A percentile compares a stretch with the other conserved stretches of the same genome.
Conservation (phyloP, 2,797 vertebrate species). For the Melanotaenia nigrans region DNA sequence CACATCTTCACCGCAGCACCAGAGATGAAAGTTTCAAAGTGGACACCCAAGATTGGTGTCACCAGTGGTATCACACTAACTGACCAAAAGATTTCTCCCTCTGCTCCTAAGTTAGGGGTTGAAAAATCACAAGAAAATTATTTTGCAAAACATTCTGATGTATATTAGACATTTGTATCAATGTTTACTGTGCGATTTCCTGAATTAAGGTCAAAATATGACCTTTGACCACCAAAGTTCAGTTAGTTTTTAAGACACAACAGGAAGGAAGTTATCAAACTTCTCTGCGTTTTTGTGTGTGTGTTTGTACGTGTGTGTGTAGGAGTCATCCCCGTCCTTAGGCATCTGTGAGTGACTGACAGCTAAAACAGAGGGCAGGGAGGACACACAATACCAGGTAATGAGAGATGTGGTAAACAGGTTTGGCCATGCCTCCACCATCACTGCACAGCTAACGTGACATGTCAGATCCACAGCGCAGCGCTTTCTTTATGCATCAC, state of each 20-base stretch:
- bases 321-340: slow-evolving; percentile 18
- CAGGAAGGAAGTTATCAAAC: slow-evolving; percentile 2
- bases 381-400: slow-evolving; percentile 57
- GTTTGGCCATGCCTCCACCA: slow-evolving; percentile 42
- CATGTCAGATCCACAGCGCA: slow-evolving; percentile 31
- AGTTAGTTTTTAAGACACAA: background rate
- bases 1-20: no score
- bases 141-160: no score
- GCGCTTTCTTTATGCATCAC: slow-evolving; percentile 48
- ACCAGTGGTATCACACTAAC: no score
- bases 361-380: slow-evolving; percentile 53
- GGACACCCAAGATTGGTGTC: no score
- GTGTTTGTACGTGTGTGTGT: background rate
- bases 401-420: slow-evolving; percentile 61
- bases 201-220: no score
- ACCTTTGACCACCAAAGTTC: no score
- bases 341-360: slow-evolving; percentile 61
- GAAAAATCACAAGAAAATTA: no score
- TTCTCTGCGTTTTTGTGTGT: background rate
- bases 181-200: no score
- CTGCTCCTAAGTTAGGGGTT: no score
- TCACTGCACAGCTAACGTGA: slow-evolving; percentile 24
- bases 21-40: no score
- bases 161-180: no score
- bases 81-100: no score